Base-by-base conservation (phyloP, 2,113 vertebrate species). In the Paracanthobrama guichenoti region DNA sequence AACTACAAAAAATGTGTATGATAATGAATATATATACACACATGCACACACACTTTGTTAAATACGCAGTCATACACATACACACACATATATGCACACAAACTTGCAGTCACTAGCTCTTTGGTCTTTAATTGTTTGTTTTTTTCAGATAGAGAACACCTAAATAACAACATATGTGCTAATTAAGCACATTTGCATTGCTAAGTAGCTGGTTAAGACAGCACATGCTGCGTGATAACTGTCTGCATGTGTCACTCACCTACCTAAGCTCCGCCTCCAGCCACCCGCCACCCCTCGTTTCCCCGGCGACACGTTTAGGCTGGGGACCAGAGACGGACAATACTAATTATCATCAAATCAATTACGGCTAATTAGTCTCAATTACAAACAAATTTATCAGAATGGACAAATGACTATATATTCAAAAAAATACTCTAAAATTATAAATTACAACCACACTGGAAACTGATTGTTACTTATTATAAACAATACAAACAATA, bases 201-300 rank as follows among this genome's bases (percentile, higher is more conserved):
- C 83, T 87, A 87, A 89, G 79, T 71, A 77, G 86, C 72, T 89
- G 80, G 72, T 87, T 89, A 89, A 85, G 71, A 78, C 76, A 85
- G 86, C 88, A 81, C 88, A 87, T 85, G 88, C 88, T 87, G 88
- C 67, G 80, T 74, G 71, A 85, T 83, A 81, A 84, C 85, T 86
- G 86, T 88, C 85, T 88, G 85, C 75, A 86, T 62, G 35, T 85
- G 83, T 85, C 88, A 89, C 80, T 89, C 88, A 89, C 88, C 88
- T 89, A 89, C 86, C 88, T 87, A 85, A 87, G 88, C 86, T 89
- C 88, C 88, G 88, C 83, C 88, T 89, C 88, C 88, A 87, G 88
- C 88, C 88, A 89, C 86, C 88, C 88, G 86, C 88, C 86, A 83
- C 80, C 86, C 86, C 84, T 85, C 81, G 80, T 85, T 85, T 85